Evolutionary conservation across 2,888 invertebrate species (phyloP), one percentile per base, ranked within the genome.

Genomic region (Drosophila mimetica): DNA sequence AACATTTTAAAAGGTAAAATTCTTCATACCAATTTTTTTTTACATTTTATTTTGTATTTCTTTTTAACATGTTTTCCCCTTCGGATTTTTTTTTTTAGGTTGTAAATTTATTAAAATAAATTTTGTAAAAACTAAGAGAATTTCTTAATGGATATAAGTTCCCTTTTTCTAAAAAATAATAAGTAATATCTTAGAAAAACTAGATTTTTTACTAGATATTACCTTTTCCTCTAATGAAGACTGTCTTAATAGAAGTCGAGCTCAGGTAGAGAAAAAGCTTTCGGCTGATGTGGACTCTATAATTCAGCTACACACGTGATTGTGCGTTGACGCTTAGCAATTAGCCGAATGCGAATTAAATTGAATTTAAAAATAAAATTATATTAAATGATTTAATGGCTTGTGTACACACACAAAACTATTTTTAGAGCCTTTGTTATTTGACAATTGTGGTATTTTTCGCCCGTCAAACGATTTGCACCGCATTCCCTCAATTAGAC

Each of bases 341-440:
- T 60, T 60, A 60, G 60, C 37, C 37, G 46, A 60, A 30, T 44
- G 60, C 37, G 39, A 59, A 60, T 25, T 59, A 25, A 44, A 64
- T 64, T 64, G 65, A 51, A 41, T 44, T 50, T 51, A 64, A 51
- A 64, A 51, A 64, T 64, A 51, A 64, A 64, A 51, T 64, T 22
- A 64, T 64, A 51, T 51, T 37, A 44, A 64, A 64, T 51, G 65
- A 51, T 51, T 51, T 64, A 36, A 64, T 51, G 16, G 51, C 3
- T 47, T 34, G 46, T 39, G 25, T 46, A 22, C 14, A 52, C 28
- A 52, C 44, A 64, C 20, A 46, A 36, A 50, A 25, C 65, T 64
- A 64, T 44, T 65, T 52, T n/a, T 51, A 51, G 63, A 36, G 28
- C 20, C 8, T 30, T 64, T 63, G 64, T 63, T 25, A 20, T 20